phyloP scores from a whole-genome alignment of 2,797 vertebrate genomes.

The Aselliscus stoliczkanus region DNA sequence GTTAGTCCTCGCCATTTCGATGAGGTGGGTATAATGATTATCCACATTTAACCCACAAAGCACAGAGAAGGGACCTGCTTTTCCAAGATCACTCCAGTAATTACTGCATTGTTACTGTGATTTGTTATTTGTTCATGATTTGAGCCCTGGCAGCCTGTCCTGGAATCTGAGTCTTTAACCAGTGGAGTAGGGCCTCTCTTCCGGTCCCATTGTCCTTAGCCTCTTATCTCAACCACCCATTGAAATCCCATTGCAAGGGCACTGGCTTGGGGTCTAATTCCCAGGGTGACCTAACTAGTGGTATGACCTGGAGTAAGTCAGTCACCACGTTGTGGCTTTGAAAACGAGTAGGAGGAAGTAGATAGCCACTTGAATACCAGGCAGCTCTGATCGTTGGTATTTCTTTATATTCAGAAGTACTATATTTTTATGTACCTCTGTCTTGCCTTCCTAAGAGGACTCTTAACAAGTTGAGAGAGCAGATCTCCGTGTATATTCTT shows the following conservation, averaged over 20 bases:
- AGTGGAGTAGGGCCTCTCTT: background rate
- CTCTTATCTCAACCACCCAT: background rate
- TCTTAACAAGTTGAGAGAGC: background rate
- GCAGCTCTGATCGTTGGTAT: background rate
- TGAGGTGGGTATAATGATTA: background rate
- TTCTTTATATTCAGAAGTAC: background rate
- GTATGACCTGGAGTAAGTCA: background rate
- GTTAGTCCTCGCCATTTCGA: background rate
- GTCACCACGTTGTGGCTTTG: background rate
- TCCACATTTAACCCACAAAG: background rate
- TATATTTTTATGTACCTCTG: background rate
- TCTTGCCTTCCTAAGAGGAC: background rate
- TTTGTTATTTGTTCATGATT: background rate
- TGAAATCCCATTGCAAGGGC: background rate
- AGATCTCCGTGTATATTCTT: background rate
- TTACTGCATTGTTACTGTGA: background rate
- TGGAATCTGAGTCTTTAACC: background rate
- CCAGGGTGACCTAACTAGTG: background rate
- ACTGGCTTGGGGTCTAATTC: background rate
- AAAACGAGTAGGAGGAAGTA: background rate
- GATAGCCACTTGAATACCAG: background rate
- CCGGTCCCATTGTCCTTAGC: no score
- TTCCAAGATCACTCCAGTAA: background rate
- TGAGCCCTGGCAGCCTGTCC: background rate
- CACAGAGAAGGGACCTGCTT: background rate